phyloP scores from a whole-genome alignment of 1,140 invertebrate genomes.

The Ectropis grisescens region DNA sequence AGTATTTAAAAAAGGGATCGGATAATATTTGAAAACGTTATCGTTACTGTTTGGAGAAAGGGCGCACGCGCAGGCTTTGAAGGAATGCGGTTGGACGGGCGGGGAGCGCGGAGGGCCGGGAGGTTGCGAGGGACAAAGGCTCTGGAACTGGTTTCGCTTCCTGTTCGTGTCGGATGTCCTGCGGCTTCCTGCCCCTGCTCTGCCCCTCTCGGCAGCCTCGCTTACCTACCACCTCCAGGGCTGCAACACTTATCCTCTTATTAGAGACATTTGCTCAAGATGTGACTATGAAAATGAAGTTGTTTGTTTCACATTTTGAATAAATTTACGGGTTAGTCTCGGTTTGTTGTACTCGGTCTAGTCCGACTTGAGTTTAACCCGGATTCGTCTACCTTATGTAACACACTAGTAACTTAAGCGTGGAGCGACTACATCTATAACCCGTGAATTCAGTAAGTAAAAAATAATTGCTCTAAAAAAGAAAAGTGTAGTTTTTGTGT shows the following conservation, averaged over 20 bases:
- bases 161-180: conserved; percentile 69
- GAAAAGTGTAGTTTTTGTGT: too few relatives aligned
- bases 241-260: conserved; percentile 5
- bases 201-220: conserved; percentile 29
- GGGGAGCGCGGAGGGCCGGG: conserved; percentile 24
- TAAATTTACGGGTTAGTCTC: too few relatives aligned
- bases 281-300: conserved; percentile 1
- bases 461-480: too few relatives aligned
- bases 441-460: too few relatives aligned
- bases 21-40: too few relatives aligned
- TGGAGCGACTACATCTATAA: too few relatives aligned
- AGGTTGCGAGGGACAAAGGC: conserved; percentile 59
- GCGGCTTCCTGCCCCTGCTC: conserved; percentile 65
- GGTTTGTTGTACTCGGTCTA: too few relatives aligned
- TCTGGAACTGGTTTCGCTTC: conserved; percentile 63
- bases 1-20: too few relatives aligned
- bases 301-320: not conserved
- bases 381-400: too few relatives aligned
- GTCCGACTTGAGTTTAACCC: too few relatives aligned
- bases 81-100: conserved; percentile 54
- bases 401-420: too few relatives aligned
- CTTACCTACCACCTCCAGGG: conserved; percentile 27
- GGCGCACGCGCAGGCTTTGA: conserved; percentile 38
- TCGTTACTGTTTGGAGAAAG: conserved; percentile 18
- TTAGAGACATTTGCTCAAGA: too few relatives aligned